Conservation (phyloP, 2,797 vertebrate species). For the Heteromormyrus szaboi region DNA sequence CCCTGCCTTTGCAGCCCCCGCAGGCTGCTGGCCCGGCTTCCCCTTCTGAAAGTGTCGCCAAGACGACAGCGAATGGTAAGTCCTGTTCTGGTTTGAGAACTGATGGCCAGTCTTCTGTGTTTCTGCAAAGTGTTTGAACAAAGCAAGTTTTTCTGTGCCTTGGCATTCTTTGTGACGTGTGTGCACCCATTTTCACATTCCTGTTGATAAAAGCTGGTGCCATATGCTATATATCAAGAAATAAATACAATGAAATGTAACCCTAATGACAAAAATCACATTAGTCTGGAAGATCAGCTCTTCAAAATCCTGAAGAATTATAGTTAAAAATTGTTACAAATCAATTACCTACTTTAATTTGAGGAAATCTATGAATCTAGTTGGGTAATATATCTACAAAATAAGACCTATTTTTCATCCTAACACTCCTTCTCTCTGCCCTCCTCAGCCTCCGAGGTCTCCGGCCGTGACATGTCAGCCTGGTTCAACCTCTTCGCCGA, state of each 20-base stretch:
- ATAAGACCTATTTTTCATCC: background rate
- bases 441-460: slow-evolving; percentile 42
- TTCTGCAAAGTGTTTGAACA: background rate
- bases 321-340: background rate
- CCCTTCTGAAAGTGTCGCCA: slow-evolving; percentile 48
- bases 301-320: background rate
- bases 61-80: slow-evolving; percentile 52
- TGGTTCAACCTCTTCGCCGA: slow-evolving; percentile 74
- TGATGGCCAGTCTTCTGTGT: background rate
- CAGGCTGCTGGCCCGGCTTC: slow-evolving; percentile 45
- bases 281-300: background rate
- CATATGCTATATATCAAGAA: background rate
- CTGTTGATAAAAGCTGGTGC: background rate
- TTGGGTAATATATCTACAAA: background rate
- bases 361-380: background rate
- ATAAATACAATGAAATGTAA: background rate
- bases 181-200: background rate
- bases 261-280: background rate
- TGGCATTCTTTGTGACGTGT: background rate
- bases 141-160: background rate
- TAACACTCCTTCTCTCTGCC: background rate
- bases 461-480: slow-evolving; percentile 64
- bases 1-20: slow-evolving; percentile 54
- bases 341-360: background rate
- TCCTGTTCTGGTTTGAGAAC: background rate